phyloP scores from a whole-genome alignment of 2,888 invertebrate species.

The Plutella xylostella region DNA sequence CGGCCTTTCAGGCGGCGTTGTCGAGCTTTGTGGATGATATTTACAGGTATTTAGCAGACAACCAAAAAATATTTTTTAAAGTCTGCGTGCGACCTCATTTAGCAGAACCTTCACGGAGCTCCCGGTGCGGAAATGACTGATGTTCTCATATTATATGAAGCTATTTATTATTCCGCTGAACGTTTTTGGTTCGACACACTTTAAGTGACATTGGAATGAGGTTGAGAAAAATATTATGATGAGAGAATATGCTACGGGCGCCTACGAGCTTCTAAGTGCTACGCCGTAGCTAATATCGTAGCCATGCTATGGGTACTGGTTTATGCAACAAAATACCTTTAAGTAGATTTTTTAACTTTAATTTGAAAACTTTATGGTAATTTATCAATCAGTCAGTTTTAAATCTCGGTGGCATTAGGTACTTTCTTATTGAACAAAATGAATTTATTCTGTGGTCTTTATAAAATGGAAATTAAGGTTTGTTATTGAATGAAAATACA shows the following conservation, averaged over 20 bases:
- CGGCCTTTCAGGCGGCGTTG: conserved; percentile 1
- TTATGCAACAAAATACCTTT: not conserved
- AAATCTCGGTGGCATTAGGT: not conserved
- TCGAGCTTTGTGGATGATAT: conserved; percentile 6
- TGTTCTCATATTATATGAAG: not conserved
- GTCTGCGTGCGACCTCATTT: not conserved
- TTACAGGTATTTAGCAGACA: conserved; percentile 5
- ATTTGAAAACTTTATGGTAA: not conserved
- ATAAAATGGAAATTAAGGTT: not conserved
- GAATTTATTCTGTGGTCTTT: not conserved
- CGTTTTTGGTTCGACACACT: not conserved
- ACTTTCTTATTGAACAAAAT: not conserved
- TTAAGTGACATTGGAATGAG: not conserved
- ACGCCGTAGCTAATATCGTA: not conserved
- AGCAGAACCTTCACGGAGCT: not conserved
- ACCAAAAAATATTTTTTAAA: not conserved
- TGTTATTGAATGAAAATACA: too few relatives aligned
- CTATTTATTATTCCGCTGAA: not conserved
- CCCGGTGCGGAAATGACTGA: not conserved
- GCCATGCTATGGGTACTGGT: not conserved
- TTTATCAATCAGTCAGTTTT: not conserved
- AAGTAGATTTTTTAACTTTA: not conserved
- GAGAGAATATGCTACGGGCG: not conserved
- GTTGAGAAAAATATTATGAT: not conserved
- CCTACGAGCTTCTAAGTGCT: not conserved